A percentile compares a stretch with the other conserved stretches of the same genome.
Conservation (phyloP, 1,140 invertebrate species). For the Orchesella cincta region DNA sequence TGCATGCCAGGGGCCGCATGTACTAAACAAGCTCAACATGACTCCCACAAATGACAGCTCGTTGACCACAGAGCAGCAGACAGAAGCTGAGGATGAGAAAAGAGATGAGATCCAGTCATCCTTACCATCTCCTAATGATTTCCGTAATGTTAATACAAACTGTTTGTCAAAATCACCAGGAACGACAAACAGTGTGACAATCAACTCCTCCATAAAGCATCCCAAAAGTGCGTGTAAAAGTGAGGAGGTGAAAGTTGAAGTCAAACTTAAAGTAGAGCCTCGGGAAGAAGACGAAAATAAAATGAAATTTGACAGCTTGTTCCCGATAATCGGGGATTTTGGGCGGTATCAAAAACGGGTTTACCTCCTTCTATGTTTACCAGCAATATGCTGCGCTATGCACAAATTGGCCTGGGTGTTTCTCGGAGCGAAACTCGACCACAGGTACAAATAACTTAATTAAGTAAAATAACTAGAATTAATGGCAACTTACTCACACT, state of each 20-base stretch:
- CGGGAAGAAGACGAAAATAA: constrained; percentile 32
- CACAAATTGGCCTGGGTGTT: constrained; percentile 76
- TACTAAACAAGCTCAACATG: too few relatives aligned
- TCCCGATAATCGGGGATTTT: constrained; percentile 70
- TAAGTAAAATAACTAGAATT: too few relatives aligned
- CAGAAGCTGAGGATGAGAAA: neutral
- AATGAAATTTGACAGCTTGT: constrained; percentile 75
- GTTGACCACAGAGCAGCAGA: too few relatives aligned
- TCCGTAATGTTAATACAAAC: too few relatives aligned
- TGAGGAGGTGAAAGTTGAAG: neutral
- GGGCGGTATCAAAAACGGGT: constrained; percentile 72
- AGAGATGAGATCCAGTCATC: too few relatives aligned
- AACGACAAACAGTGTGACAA: neutral
- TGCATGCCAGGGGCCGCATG: too few relatives aligned
- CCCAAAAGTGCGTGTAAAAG: neutral
- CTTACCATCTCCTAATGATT: too few relatives aligned
- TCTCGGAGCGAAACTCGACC: constrained; percentile 65
- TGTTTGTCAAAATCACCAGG: neutral
- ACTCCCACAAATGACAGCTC: too few relatives aligned
- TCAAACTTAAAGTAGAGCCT: neutral
- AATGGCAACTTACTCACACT: too few relatives aligned
- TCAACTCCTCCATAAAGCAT: neutral
- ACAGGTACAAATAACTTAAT: constrained; percentile 56
- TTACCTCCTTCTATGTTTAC: constrained; percentile 70
- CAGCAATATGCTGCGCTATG: constrained; percentile 72